A percentile compares a stretch with the other conserved stretches of the same genome.
Evolutionary conservation across 2,888 invertebrate genomes (phyloP).

Genomic region (Phalera bucephala): DNA sequence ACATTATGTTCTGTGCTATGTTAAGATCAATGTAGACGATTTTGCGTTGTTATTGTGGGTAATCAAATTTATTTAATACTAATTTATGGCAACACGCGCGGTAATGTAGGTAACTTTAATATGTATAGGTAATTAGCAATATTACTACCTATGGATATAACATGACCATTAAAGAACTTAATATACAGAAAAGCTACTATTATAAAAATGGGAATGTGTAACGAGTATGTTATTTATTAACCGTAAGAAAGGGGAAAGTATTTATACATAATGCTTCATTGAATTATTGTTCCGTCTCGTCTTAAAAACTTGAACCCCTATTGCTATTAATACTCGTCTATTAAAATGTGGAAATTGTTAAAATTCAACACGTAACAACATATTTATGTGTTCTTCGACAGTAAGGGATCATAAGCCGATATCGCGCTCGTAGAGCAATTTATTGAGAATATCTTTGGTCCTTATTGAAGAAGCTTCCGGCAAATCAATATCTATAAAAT

Average conservation of each 20-base stretch:
- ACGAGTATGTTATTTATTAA: constrained; percentile 26
- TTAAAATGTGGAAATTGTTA: constrained; percentile 60
- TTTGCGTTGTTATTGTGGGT: constrained; percentile 9
- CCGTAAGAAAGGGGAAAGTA: constrained; percentile 12
- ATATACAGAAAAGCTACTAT: constrained; percentile 60
- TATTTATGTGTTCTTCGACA: constrained; percentile 45
- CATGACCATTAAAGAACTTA: constrained; percentile 45
- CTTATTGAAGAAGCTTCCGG: constrained; percentile 41
- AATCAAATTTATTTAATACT: constrained; percentile 32
- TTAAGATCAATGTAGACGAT: constrained; percentile 2
- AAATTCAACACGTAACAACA: constrained; percentile 74
- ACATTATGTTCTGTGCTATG: constrained; percentile 13
- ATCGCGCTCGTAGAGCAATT: constrained; percentile 25
- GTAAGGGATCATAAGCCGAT: constrained; percentile 41
- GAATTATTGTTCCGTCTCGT: constrained; percentile 31
- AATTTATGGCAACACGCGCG: constrained; percentile 73
- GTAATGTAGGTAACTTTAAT: constrained; percentile 72
- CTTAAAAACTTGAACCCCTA: constrained; percentile 37
- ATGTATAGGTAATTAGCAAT: constrained; percentile 41
- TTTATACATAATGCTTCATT: constrained; percentile 7
- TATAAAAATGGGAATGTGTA: constrained; percentile 64
- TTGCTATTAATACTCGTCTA: constrained; percentile 39
- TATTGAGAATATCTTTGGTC: constrained; percentile 54
- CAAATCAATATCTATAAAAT: constrained; percentile 9
- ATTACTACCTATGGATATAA: constrained; percentile 48